Percentiles rank a stretch among this genome's conserved stretches.
These are phyloP conservation scores for Proctacanthus coquilletti DNA, from an alignment of 1,140 invertebrate species.

Conservation along the genomic window DNA sequence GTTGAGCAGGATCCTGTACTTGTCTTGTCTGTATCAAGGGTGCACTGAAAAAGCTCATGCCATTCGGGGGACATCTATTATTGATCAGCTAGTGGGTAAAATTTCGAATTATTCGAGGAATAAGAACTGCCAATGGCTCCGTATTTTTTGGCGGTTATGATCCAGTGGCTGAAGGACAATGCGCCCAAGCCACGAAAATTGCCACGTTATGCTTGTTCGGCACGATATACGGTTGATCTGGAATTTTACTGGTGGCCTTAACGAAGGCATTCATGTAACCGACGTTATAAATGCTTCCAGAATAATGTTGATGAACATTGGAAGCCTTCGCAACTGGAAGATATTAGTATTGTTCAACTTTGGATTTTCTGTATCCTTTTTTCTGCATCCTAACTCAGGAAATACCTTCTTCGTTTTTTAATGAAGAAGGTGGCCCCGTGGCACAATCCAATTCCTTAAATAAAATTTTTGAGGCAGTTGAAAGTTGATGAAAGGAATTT, in stretches of 20 bases:
- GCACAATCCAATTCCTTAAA: no score
- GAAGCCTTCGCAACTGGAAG: no score
- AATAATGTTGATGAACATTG: constrained; percentile 95
- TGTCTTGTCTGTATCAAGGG: constrained; percentile 69
- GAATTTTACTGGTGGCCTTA: constrained; percentile 39
- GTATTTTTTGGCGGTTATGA: constrained; percentile 87
- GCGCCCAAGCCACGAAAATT: constrained; percentile 59
- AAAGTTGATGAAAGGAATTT: no score
- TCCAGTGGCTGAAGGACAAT: constrained; percentile 89
- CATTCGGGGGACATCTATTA: constrained; percentile 52
- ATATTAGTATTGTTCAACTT: no score
- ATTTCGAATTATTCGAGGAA: constrained; percentile 61
- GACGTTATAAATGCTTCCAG: constrained; percentile 96
- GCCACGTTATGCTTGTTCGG: constrained; percentile 77
- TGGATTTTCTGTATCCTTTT: no score
- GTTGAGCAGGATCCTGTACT: constrained; percentile 83
- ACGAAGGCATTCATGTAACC: constrained; percentile 67
- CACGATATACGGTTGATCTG: constrained; percentile 94
- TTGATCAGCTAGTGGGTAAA: constrained; percentile 60
- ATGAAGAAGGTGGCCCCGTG: no score
- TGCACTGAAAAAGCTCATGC: constrained; percentile 53
- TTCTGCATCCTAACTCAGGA: no score
- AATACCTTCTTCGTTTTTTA: no score
- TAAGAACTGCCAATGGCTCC: constrained; percentile 79
- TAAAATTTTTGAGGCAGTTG: no score